phyloP scores from a whole-genome alignment of 30 jellyfish, hydroid and myxozoan species.

The Cassiopea andromeda region DNA sequence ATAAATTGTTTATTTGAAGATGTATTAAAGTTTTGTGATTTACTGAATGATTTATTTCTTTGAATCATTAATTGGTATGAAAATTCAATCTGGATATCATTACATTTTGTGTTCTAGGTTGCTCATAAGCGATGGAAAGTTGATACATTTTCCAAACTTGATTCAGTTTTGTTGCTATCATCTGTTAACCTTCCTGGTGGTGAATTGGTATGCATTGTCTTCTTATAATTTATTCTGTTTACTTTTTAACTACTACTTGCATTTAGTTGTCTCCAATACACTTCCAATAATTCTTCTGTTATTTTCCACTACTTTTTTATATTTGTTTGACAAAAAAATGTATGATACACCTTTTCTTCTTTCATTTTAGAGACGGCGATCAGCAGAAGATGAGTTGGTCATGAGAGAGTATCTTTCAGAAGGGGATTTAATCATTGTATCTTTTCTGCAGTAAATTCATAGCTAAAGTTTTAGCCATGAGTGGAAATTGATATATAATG shows the following conservation, averaged over 20 bases:
- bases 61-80: too few relatives aligned
- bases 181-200: conserved; percentile 99
- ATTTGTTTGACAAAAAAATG: not conserved
- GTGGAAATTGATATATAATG: too few relatives aligned
- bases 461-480: too few relatives aligned
- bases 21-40: too few relatives aligned
- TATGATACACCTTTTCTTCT: not conserved
- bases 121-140: conserved; percentile 96
- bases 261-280: not conserved
- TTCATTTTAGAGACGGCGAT: conserved; percentile 78
- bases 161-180: conserved; percentile 91
- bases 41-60: too few relatives aligned
- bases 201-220: conserved; percentile 68
- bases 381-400: conserved; percentile 93
- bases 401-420: conserved; percentile 94
- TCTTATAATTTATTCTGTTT: too few relatives aligned
- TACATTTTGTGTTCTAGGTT: conserved; percentile 31
- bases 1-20: too few relatives aligned
- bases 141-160: conserved; percentile 92
- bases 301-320: too few relatives aligned
- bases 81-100: too few relatives aligned
- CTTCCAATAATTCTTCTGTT: too few relatives aligned
- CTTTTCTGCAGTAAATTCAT: conserved; percentile 5
- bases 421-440: conserved; percentile 95
- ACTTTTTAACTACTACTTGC: too few relatives aligned